Percentiles rank a stretch among this genome's conserved stretches.
Evolutionary conservation across 2,888 invertebrate species (phyloP).

Genomic region (Ceriagrion tenellum): DNA sequence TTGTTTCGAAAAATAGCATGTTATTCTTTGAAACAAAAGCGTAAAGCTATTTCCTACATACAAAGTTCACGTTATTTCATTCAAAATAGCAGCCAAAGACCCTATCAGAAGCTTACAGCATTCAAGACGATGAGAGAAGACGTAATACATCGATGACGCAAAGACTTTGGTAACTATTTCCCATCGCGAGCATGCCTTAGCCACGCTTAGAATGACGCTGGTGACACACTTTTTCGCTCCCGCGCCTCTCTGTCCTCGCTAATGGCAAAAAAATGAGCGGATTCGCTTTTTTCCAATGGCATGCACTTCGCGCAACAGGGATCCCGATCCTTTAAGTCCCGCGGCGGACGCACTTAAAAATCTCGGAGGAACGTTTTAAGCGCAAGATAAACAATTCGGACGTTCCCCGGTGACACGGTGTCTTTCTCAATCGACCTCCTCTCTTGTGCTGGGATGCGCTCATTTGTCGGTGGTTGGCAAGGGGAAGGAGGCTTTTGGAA

Average conservation of each 20-base stretch:
- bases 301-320: background rate
- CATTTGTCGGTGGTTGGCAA: background rate
- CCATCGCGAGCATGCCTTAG: background rate
- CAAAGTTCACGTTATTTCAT: too few relatives aligned
- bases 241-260: background rate
- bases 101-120: background rate
- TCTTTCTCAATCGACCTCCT: background rate
- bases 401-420: background rate
- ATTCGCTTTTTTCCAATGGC: background rate
- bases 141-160: background rate
- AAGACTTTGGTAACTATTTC: background rate
- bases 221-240: background rate
- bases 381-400: background rate
- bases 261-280: background rate
- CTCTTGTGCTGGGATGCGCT: background rate
- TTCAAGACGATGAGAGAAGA: background rate
- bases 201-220: background rate
- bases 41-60: too few relatives aligned
- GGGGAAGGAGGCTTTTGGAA: background rate
- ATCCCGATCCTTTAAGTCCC: background rate
- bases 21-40: too few relatives aligned
- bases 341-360: background rate
- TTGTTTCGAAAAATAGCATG: too few relatives aligned
- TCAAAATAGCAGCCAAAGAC: too few relatives aligned
- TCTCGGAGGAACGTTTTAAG: background rate